phyloP scores from a whole-genome alignment of 2,113 vertebrate species.

The Chelonoidis abingdonii region DNA sequence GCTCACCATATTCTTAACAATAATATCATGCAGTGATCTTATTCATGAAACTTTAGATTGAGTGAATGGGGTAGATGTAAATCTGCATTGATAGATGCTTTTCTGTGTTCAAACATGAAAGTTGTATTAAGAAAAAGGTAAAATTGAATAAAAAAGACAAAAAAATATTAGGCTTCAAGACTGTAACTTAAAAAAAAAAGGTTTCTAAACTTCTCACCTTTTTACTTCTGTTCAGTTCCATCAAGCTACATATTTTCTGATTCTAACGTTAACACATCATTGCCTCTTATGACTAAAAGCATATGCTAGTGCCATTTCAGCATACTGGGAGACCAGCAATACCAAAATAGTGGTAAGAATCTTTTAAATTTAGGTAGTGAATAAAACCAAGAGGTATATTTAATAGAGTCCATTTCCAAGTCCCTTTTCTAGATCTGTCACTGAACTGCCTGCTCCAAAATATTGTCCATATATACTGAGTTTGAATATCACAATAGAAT shows the following conservation, averaged over 20 bases:
- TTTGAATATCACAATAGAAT: neutral
- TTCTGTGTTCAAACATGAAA: neutral
- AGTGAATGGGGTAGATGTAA: neutral
- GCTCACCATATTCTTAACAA: neutral
- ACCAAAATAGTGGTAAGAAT: neutral
- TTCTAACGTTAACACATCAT: neutral
- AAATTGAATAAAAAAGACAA: neutral
- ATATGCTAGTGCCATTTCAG: neutral
- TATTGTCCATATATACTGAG: rapidly evolving
- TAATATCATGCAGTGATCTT: neutral
- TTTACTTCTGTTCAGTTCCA: neutral
- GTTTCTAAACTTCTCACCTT: neutral
- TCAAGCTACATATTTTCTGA: neutral
- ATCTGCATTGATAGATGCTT: neutral
- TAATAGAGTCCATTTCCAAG: neutral
- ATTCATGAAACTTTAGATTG: neutral
- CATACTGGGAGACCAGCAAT: neutral
- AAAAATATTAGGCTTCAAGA: neutral
- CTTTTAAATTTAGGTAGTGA: neutral
- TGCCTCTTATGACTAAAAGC: neutral
- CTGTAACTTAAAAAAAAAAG: neutral
- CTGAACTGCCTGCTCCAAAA: neutral
- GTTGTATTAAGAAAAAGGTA: neutral
- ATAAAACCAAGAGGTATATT: neutral
- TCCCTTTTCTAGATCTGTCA: neutral